Base-by-base conservation (phyloP, 1,140 invertebrate species). In the Danaus plexippus region DNA sequence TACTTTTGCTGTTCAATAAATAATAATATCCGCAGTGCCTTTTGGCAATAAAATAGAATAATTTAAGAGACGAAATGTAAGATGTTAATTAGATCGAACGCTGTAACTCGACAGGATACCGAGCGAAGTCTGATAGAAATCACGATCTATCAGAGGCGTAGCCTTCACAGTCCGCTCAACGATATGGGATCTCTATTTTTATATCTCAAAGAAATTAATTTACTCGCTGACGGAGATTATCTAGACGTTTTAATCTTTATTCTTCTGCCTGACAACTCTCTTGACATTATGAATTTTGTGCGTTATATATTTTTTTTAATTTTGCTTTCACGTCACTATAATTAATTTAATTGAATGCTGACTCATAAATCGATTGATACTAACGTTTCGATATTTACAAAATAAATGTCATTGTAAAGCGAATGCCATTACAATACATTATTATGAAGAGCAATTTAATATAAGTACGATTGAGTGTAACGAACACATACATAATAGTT, bases 401-500 rank as follows among this genome's bases (percentile, higher is more conserved):
- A 32, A 49, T 40, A 45, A 57, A 52, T 61, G 55, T 13, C 49
- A 47, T 47, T 43, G 41, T 60, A 54, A 67, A 50, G 61, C 50
- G 62, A 60, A 41, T 59, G 32, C 59, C 52, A 57, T 63, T 64
- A 62, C 66, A 52, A 63, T 60, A 57, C 66, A 63, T 69, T 70
- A 67, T 70, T 69, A 64, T 69, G 62, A 64, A 65, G 63, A 71
- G 57, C 69, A 69, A 69, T 71, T 71, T 69, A 66, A 66, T 66
- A 63, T 62, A 69, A 32, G 2, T 32, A 32, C 22, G 22, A 55
- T 47, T 57, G 59, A 64, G 55, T 59, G 63, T 66, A 67, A 65
- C 63, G 62, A 72, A 63, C 51, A 64, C 51, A 49, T 63, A 48
- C 64, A 61, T 59, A 61, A 12, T 60, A 48, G 10, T 67, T 64